Evolutionary conservation across 2,888 invertebrate genomes (phyloP), one percentile per base, ranked within the genome.

Genomic region (Smittia sp.): DNA sequence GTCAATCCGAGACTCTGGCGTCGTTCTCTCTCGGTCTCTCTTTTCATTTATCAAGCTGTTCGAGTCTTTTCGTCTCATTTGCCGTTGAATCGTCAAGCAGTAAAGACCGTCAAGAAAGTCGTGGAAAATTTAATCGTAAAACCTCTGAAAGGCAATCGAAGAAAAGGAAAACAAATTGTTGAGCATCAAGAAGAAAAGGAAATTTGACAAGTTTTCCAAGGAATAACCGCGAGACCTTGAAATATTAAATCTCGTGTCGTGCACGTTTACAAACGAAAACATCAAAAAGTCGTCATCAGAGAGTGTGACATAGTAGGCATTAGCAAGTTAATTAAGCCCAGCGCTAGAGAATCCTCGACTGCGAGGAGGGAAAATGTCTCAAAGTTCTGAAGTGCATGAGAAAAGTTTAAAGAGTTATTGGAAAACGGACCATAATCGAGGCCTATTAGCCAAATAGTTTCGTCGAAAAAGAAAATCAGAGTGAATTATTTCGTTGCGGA

Each of bases 391-490:
- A 69, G 54, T 69, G 52, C 9, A 67, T 67, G 13, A 67, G 1
- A 15, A 22, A 38, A 46, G 25, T 25, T 25, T 24, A 20, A 69
- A 41, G 20, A 69, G 24, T 27, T 24, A 69, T 54, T 69, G 41
- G 69, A 69, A 41, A 69, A 69, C 52, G 18, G 69, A 69, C 69
- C 18, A 68, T 68, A 39, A 24, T 41, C 67, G 67, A 67, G 46
- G 38, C 22, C 41, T 41, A 67, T 67, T 67, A 24, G 22, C 20
- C 24, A 69, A 69, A 69, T 69, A 69, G 54, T 69, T 41, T 69
- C 25, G 6, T 52, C 22, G 18, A 58, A 58, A 22, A 58, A 18
- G 18, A 58, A 58, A 18, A 58, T 20, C 18, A 18, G 7, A 20
- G 58, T 58, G 58, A 46, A 46, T 32, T 13, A 46, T 58, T 58